These are phyloP conservation scores for Samia ricini DNA, from an alignment of 1,140 invertebrate species.

Conservation along the genomic window DNA sequence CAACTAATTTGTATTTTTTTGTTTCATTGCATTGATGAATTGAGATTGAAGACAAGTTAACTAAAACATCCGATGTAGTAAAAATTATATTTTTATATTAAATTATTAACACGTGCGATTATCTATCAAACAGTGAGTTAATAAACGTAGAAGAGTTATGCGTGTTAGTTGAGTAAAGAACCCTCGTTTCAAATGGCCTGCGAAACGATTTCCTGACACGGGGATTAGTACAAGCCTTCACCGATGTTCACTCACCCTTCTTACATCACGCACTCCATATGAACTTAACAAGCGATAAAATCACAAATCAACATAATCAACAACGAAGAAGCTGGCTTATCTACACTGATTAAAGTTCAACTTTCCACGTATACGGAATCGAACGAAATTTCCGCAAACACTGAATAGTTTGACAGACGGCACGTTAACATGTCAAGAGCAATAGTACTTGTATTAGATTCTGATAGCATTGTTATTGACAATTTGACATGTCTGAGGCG, in stretches of 20 bases:
- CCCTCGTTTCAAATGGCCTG: constrained; percentile 73
- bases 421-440: constrained; percentile 74
- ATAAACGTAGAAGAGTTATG: constrained; percentile 57
- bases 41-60: neutral
- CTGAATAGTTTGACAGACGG: constrained; percentile 73
- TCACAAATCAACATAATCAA: constrained; percentile 36
- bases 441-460: constrained; percentile 56
- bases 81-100: neutral
- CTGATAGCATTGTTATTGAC: constrained; percentile 43
- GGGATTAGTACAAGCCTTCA: constrained; percentile 77
- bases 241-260: constrained; percentile 68
- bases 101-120: neutral
- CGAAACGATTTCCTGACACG: constrained; percentile 77
- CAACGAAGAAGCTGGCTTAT: constrained; percentile 46
- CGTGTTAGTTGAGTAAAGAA: constrained; percentile 61
- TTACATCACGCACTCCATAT: constrained; percentile 74
- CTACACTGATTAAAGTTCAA: constrained; percentile 37
- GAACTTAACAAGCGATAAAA: constrained; percentile 41
- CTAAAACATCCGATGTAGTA: neutral
- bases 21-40: neutral
- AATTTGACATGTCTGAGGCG: constrained; percentile 33
- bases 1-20: neutral
- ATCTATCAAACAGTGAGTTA: constrained; percentile 26
- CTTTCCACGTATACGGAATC: constrained; percentile 27
- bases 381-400: constrained; percentile 35